Base-by-base conservation (phyloP, 2,888 invertebrate species). In the Xestia ashworthii region DNA sequence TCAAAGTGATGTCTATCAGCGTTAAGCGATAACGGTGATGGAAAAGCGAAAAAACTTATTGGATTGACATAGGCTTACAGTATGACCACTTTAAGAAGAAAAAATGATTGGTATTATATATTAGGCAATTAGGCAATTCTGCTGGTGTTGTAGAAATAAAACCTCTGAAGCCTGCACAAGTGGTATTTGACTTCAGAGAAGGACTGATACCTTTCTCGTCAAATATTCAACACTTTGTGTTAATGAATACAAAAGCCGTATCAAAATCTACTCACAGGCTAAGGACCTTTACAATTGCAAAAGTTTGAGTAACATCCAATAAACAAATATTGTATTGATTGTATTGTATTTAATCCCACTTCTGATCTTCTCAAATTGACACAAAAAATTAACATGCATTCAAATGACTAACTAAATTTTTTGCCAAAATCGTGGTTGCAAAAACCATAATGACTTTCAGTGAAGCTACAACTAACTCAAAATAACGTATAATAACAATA, bases 391-490 rank as follows among this genome's bases (percentile, higher is more conserved):
- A 14, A 22, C 46, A 48, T 46, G 8, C 5, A 1, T 11, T 53
- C 16, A 11, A 8, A 44, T 8, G 12, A 38, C 3, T 16, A 1
- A 65, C n/a, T 65, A 22, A 0, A 25, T 19, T n/a, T 53, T 46
- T 41, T 5, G 0, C 4, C 0, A n/a, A 72, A 55, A 14, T 32
- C 0, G 44, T n/a, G 4, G 25, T 14, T 41, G 5, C 6, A 38
- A 70, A 41, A 41, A 32, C 22, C n/a, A 5, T 19, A 71, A 80
- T 50, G 44, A 38, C 6, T 64, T 44, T 62, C 46, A 64, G 75
- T 73, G 32, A 75, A 82, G n/a, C 53, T 5, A 41, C 48, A 71
- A 81, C 76, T 76, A 76, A 68, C 64, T 41, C 53, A 62, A 16
- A 71, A 71, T 65, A 66, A 65, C 32, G 19, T 75, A 60, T 25